Conservation (phyloP, 2,797 vertebrate genomes). For the Molossus alvarezi region DNA sequence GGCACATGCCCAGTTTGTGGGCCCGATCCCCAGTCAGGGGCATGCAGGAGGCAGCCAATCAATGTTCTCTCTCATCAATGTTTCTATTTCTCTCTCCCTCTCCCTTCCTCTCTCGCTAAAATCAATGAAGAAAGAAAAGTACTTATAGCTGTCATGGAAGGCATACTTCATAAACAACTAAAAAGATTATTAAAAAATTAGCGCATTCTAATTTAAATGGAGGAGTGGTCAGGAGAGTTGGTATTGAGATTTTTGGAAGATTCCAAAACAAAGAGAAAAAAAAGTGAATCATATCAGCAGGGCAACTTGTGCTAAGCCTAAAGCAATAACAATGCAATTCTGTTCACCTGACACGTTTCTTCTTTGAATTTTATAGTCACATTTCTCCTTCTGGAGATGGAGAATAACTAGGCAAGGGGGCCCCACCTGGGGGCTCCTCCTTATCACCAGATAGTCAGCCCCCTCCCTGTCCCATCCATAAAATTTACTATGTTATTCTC, state of each 20-base stretch:
- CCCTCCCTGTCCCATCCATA: neutral
- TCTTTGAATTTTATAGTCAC: neutral
- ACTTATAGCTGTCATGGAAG: neutral
- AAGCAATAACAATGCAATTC: neutral
- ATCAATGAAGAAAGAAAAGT: no score
- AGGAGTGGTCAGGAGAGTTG: neutral
- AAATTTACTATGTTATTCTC: conserved; percentile 45
- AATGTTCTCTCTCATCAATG: no score
- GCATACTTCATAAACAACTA: neutral
- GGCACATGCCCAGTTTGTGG: no score
- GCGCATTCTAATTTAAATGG: neutral
- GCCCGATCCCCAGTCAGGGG: no score
- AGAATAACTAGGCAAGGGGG: neutral
- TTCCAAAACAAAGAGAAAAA: neutral
- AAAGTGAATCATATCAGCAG: neutral
- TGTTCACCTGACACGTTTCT: neutral
- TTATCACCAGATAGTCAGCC: neutral
- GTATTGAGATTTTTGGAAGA: neutral
- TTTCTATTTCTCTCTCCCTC: no score
- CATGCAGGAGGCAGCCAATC: no score
- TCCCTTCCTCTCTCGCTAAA: no score
- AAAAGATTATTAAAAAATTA: neutral
- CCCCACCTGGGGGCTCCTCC: conserved; percentile 23
- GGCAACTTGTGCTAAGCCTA: neutral
- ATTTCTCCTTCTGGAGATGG: no score